Evolutionary conservation across 2,888 invertebrate species (phyloP).

Genomic region (Drosophila macrospina): DNA sequence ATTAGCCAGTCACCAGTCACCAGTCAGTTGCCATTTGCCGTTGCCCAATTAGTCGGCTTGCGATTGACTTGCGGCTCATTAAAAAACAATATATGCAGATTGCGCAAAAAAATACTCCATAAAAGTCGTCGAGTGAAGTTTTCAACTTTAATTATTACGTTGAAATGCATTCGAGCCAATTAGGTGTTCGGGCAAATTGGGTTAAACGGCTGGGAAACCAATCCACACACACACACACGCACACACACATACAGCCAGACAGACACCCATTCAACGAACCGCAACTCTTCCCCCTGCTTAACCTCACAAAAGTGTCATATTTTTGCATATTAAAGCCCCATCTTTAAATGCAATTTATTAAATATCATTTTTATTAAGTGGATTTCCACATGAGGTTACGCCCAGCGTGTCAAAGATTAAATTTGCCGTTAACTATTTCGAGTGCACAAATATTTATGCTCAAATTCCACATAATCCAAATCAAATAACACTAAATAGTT

Average conservation of each 20-base stretch:
- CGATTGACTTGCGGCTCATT: conserved; percentile 79
- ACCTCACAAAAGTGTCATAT: conserved; percentile 50
- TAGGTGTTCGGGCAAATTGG: conserved; percentile 63
- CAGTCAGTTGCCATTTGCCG: conserved; percentile 41
- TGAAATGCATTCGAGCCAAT: conserved; percentile 65
- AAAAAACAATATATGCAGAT: conserved; percentile 81
- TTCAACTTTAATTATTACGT: conserved; percentile 66
- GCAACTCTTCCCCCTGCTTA: background rate
- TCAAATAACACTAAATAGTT: background rate
- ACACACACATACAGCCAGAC: conserved; percentile 12
- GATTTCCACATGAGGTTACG: conserved; percentile 51
- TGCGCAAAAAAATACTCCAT: conserved; percentile 54
- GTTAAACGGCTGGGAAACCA: conserved; percentile 43
- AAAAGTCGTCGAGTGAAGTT: conserved; percentile 47
- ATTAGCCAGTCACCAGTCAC: conserved; percentile 17
- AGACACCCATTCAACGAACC: conserved; percentile 4
- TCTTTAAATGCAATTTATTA: conserved; percentile 72
- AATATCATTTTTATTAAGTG: conserved; percentile 70
- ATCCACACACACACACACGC: conserved; percentile 6
- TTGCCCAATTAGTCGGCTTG: conserved; percentile 73
- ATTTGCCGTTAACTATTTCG: conserved; percentile 40
- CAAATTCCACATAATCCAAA: conserved; percentile 3
- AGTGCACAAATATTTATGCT: conserved; percentile 3
- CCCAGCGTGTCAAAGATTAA: conserved; percentile 47
- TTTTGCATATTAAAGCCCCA: conserved; percentile 54